Percentiles rank a stretch among this genome's conserved stretches.
Evolutionary conservation across 1,140 invertebrate species (phyloP).

Genomic region (Drosophila elegans): DNA sequence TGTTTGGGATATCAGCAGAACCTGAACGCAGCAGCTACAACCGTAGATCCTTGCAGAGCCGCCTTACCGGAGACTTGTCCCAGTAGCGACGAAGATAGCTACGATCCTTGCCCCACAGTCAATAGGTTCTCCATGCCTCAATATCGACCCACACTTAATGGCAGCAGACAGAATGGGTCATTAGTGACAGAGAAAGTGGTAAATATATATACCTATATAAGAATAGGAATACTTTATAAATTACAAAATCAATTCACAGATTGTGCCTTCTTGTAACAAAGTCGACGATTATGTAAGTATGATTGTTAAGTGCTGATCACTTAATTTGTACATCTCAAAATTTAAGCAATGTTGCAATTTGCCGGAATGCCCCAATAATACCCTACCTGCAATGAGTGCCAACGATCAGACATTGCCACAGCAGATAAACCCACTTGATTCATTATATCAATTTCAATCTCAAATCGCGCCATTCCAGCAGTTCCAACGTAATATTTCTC

Average conservation of each 20-base stretch:
- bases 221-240: no score
- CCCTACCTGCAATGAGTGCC: background rate
- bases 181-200: background rate
- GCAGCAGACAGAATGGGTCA: background rate
- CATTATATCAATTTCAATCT: background rate
- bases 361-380: background rate
- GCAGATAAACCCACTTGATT: background rate
- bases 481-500: background rate
- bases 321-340: background rate
- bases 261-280: background rate
- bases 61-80: background rate
- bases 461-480: background rate
- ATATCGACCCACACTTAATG: background rate
- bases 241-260: background rate
- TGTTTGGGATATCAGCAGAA: conserved; percentile 11
- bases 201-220: no score
- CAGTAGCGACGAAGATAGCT: background rate
- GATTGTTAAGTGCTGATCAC: no score
- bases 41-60: background rate
- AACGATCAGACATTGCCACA: background rate
- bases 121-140: background rate
- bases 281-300: conserved; percentile 1
- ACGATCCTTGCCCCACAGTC: background rate
- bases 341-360: conserved; percentile 4
- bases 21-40: background rate